Conservation (phyloP, 2,888 invertebrate species). For the Lithophane semibrunnea region DNA sequence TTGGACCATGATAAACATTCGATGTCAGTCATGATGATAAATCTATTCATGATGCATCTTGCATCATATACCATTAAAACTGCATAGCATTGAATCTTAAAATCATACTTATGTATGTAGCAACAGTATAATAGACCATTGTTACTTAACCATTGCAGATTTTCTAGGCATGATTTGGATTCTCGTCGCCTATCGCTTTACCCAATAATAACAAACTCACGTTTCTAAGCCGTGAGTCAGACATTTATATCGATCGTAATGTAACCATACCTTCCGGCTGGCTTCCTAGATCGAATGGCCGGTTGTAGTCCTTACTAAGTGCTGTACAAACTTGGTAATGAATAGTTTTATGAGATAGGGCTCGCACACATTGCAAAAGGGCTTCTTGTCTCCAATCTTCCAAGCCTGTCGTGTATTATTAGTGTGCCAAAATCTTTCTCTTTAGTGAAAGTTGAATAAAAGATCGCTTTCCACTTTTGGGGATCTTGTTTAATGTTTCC, state of each 20-base stretch:
- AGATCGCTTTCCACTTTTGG: background rate
- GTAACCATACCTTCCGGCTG: slow-evolving; percentile 56
- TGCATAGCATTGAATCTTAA: slow-evolving; percentile 16
- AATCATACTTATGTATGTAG: background rate
- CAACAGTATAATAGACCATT: slow-evolving; percentile 25
- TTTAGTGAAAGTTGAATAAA: slow-evolving; percentile 22
- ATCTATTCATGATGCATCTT: slow-evolving; percentile 18
- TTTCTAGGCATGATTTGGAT: slow-evolving; percentile 39
- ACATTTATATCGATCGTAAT: slow-evolving; percentile 63
- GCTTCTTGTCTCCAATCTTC: background rate
- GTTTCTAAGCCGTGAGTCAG: slow-evolving; percentile 53
- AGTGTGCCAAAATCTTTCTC: background rate
- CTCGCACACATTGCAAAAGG: background rate
- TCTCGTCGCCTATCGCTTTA: slow-evolving; percentile 31
- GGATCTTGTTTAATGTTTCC: background rate
- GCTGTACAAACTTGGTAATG: slow-evolving; percentile 35
- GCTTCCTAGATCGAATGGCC: slow-evolving; percentile 68
- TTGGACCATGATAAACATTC: background rate
- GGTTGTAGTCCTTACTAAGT: slow-evolving; percentile 56
- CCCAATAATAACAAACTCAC: slow-evolving; percentile 48
- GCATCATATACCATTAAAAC: background rate
- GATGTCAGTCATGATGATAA: background rate
- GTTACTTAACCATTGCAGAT: slow-evolving; percentile 29
- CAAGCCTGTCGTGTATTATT: background rate
- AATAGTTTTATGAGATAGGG: slow-evolving; percentile 27